phyloP scores from a whole-genome alignment of 2,888 invertebrate genomes.

The Oithona nana region DNA sequence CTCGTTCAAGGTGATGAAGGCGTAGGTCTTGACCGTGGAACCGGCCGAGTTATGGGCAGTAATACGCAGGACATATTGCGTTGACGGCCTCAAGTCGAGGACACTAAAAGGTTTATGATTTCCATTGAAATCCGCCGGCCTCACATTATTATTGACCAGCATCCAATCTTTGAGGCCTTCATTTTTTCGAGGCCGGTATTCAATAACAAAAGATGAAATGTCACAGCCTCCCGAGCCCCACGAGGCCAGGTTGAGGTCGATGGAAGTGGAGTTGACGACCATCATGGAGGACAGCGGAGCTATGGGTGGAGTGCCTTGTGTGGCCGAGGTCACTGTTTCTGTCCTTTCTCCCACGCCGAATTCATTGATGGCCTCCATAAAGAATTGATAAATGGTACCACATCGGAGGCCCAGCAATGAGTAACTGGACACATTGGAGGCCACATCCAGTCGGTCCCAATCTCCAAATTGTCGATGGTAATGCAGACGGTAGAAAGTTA shows the following conservation, averaged over 20 bases:
- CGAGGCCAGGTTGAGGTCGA: slow-evolving; percentile 63
- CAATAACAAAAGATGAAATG: slow-evolving; percentile 63
- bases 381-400: slow-evolving; percentile 66
- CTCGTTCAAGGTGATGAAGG: slow-evolving; percentile 1
- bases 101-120: slow-evolving; percentile 18
- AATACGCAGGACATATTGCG: slow-evolving; percentile 50
- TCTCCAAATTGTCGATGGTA: slow-evolving; percentile 75
- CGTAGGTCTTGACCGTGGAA: slow-evolving; percentile 27
- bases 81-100: slow-evolving; percentile 47
- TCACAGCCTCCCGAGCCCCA: slow-evolving; percentile 80
- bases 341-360: slow-evolving; percentile 74
- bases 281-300: slow-evolving; percentile 11
- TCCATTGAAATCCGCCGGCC: slow-evolving; percentile 20
- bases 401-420: slow-evolving; percentile 64
- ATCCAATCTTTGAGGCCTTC: background rate
- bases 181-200: slow-evolving; percentile 33
- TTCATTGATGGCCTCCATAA: slow-evolving; percentile 69
- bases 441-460: slow-evolving; percentile 74
- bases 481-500: slow-evolving; percentile 60
- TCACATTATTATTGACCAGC: slow-evolving; percentile 23
- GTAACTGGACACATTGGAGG: slow-evolving; percentile 57
- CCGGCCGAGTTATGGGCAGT: slow-evolving; percentile 74
- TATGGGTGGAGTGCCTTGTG: slow-evolving; percentile 38
- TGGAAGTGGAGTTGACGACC: slow-evolving; percentile 65
- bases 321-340: slow-evolving; percentile 64